Evolutionary conservation across 2,113 vertebrate species (phyloP).

Genomic region (Heterotis niloticus): DNA sequence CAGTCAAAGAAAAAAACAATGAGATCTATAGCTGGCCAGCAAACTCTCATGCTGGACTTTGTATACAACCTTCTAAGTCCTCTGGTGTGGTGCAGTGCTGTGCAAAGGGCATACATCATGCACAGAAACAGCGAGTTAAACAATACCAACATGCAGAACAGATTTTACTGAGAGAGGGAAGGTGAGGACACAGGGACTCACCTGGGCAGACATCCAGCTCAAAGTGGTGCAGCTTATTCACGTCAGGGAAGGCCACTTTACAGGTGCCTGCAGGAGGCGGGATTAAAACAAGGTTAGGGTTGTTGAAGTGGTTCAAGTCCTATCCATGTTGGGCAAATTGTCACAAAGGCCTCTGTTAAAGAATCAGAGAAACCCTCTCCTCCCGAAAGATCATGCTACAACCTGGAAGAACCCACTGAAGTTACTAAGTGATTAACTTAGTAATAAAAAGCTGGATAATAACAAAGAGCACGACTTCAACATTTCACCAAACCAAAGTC

Average conservation of each 20-base stretch:
- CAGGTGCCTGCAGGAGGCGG: conserved; percentile 74
- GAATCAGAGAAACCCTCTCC: not conserved
- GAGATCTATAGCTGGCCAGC: no score
- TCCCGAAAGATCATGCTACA: not conserved
- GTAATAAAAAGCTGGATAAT: not conserved
- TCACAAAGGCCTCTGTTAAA: not conserved
- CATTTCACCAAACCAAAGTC: no score
- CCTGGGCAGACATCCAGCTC: conserved; percentile 87
- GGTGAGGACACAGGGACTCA: conserved; percentile 53
- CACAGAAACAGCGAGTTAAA: not conserved
- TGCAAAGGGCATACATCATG: no score
- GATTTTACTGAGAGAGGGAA: not conserved
- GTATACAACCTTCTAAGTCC: no score
- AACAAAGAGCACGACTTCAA: not conserved
- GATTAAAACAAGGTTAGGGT: no score
- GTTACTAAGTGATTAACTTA: not conserved
- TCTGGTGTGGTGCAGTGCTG: no score
- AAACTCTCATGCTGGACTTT: no score
- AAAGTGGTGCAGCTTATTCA: conserved; percentile 91
- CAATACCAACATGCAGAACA: not conserved
- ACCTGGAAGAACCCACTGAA: not conserved
- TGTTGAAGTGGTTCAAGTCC: not conserved
- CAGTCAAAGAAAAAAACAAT: no score
- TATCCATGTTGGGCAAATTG: no score
- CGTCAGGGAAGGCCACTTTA: conserved; percentile 89